Percentiles rank a stretch among this genome's conserved stretches.
Conservation (phyloP, 2,888 invertebrate genomes). For the Perdita meconis region DNA sequence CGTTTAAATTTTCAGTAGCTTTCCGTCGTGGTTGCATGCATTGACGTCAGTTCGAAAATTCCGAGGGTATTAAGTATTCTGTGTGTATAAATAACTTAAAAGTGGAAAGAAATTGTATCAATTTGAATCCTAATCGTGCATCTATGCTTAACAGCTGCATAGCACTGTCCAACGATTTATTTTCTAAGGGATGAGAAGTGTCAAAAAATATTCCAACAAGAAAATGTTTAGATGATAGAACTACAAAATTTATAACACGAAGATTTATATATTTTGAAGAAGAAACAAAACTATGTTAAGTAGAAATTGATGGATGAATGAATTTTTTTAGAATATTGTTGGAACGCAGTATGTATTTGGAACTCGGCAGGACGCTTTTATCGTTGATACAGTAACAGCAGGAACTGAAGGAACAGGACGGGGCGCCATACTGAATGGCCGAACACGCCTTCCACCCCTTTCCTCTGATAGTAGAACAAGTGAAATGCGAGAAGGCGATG, state of each 20-base stretch:
- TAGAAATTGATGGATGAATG: too few relatives aligned
- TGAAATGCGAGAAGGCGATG: constrained; percentile 56
- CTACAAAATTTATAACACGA: too few relatives aligned
- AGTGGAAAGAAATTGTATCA: neutral
- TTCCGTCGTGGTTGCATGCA: neutral
- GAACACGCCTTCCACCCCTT: constrained; percentile 62
- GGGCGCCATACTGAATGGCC: constrained; percentile 47
- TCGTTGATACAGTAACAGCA: constrained; percentile 35
- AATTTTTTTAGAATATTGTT: too few relatives aligned
- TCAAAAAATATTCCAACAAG: too few relatives aligned
- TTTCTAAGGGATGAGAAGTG: too few relatives aligned
- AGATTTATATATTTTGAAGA: too few relatives aligned
- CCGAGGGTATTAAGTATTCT: neutral
- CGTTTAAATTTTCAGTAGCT: neutral
- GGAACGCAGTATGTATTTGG: too few relatives aligned
- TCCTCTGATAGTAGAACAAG: constrained; percentile 69
- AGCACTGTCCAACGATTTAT: neutral
- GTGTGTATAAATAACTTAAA: neutral
- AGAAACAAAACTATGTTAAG: too few relatives aligned
- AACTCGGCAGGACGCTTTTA: constrained; percentile 10
- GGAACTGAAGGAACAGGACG: constrained; percentile 16
- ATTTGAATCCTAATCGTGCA: neutral
- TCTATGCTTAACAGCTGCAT: neutral
- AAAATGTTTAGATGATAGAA: too few relatives aligned
- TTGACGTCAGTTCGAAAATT: constrained; percentile 6